Percentiles rank a stretch among this genome's conserved stretches.
Evolutionary conservation across 2,113 vertebrate genomes (phyloP).

Genomic region (Spea multiplicata): DNA sequence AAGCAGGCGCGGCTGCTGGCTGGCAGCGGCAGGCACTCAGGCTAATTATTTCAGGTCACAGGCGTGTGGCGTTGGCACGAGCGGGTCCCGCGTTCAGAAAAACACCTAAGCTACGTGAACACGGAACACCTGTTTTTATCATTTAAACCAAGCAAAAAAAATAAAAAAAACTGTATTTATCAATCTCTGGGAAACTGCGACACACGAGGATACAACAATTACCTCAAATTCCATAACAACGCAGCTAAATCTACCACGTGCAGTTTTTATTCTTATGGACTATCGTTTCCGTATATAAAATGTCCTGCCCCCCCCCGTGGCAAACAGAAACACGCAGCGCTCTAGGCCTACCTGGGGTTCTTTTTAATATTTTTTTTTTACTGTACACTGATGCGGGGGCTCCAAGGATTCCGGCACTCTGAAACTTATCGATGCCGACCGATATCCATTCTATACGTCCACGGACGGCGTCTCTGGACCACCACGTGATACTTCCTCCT

Average conservation of each 20-base stretch:
- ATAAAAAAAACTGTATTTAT: conserved; percentile 49
- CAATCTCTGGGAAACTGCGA: conserved; percentile 64
- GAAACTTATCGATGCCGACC: not conserved
- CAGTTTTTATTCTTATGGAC: conserved; percentile 47
- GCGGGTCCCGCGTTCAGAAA: conserved; percentile 42
- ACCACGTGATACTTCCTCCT: conserved; percentile 5
- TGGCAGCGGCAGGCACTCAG: conserved; percentile 23
- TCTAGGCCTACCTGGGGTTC: too few species aligned
- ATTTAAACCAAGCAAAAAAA: conserved; percentile 53
- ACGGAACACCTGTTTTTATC: conserved; percentile 40
- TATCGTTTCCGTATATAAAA: conserved; percentile 35
- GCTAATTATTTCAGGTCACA: conserved; percentile 12
- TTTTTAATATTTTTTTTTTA: conserved; percentile 6
- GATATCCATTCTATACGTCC: too few species aligned
- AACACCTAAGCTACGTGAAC: conserved; percentile 46
- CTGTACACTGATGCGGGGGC: conserved; percentile 36
- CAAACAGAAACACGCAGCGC: too few species aligned
- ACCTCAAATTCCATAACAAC: conserved; percentile 61
- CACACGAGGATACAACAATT: conserved; percentile 70
- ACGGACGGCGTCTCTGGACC: too few species aligned
- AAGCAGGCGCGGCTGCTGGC: conserved; percentile 1
- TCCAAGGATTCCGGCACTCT: conserved; percentile 4
- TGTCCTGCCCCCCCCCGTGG: conserved; percentile 8
- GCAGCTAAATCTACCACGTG: conserved; percentile 41
- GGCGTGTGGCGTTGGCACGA: conserved; percentile 40